phyloP scores from a whole-genome alignment of 1,140 invertebrate species.

The Colletes latitarsis region DNA sequence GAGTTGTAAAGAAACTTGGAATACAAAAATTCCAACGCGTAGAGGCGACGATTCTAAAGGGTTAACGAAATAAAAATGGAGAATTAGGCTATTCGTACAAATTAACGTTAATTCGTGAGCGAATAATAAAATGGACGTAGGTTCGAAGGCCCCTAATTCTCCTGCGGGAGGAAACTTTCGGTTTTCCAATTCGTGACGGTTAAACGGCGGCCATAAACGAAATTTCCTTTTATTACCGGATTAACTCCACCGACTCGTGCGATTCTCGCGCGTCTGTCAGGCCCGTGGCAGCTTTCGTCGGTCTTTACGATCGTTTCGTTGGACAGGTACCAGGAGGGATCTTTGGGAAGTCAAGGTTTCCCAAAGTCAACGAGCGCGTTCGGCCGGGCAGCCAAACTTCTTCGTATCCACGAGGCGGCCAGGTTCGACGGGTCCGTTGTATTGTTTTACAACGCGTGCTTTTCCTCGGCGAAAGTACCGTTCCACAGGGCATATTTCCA shows the following conservation, averaged over 20 bases:
- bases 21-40: too few species aligned
- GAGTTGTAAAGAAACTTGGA: too few species aligned
- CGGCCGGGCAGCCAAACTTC: background rate
- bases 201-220: background rate
- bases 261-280: background rate
- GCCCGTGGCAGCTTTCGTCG: background rate
- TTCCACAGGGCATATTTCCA: conserved; percentile 7
- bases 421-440: background rate
- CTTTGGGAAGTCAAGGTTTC: conserved; percentile 10
- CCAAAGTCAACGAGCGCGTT: conserved; percentile 44
- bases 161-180: too few species aligned
- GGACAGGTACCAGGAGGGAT: background rate
- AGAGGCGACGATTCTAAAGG: too few species aligned
- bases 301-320: background rate
- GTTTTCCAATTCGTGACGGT: background rate
- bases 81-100: too few species aligned
- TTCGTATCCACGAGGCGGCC: too few species aligned
- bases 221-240: conserved; percentile 1
- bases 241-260: background rate
- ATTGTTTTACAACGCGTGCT: conserved; percentile 28
- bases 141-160: too few species aligned
- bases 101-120: too few species aligned
- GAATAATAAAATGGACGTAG: too few species aligned
- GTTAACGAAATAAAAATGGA: too few species aligned
- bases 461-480: background rate